phyloP scores from a whole-genome alignment of 1,140 invertebrate species.

The Bombus affinis region DNA sequence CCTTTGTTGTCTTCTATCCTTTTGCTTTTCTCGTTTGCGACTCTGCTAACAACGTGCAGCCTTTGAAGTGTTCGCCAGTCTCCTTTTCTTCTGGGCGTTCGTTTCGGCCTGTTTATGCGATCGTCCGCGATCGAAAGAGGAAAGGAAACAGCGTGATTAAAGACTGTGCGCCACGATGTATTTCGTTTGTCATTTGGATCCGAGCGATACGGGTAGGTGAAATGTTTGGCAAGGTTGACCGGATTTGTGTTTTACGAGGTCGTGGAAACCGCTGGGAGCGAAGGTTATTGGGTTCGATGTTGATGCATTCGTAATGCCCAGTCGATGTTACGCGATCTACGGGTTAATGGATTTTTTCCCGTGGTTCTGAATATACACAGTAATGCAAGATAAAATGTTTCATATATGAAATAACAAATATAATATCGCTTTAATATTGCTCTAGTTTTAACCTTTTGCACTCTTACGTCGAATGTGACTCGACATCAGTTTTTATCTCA shows the following conservation, averaged over 20 bases:
- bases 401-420: no score
- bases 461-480: no score
- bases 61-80: neutral
- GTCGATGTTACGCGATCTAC: neutral
- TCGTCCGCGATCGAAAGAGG: neutral
- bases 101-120: neutral
- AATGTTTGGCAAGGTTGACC: neutral
- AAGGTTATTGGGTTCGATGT: no score
- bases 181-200: neutral
- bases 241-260: neutral
- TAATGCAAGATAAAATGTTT: no score
- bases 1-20: neutral
- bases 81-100: neutral
- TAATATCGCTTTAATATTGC: no score
- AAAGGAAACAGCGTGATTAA: neutral
- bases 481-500: no score
- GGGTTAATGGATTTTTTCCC: no score
- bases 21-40: neutral
- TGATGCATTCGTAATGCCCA: neutral
- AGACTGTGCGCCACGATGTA: neutral
- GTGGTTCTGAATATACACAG: no score
- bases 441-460: no score
- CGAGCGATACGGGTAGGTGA: neutral
- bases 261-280: neutral
- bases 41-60: constrained; percentile 2